A percentile compares a stretch with the other conserved stretches of the same genome.
phyloP scores from a whole-genome alignment of 1,140 invertebrate genomes.

The Tetramorium alpestre region DNA sequence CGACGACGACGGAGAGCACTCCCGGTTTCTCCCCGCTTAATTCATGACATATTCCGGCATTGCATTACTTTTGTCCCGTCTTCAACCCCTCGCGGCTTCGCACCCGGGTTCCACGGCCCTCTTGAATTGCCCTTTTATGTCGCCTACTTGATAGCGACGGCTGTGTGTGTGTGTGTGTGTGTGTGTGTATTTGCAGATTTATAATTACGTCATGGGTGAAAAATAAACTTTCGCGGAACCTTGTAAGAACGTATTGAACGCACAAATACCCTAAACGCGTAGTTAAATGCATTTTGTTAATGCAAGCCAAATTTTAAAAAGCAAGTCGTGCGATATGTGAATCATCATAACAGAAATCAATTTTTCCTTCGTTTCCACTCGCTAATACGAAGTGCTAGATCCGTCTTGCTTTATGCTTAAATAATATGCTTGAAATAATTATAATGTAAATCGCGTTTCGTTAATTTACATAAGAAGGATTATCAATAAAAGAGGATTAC shows the following conservation, averaged over 20 bases:
- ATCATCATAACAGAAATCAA: background rate
- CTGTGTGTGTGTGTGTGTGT: conserved; percentile 14
- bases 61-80: conserved; percentile 77
- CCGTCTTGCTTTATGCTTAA: background rate
- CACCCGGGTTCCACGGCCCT: conserved; percentile 41
- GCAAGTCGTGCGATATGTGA: background rate
- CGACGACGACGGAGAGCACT: conserved; percentile 79
- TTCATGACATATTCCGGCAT: conserved; percentile 85
- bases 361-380: background rate
- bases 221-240: conserved; percentile 5
- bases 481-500: background rate
- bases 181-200: conserved; percentile 44
- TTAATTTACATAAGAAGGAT: background rate
- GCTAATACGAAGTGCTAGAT: background rate
- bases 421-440: background rate
- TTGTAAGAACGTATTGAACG: background rate
- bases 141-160: conserved; percentile 63
- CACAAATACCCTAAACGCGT: too few species aligned
- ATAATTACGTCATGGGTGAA: conserved; percentile 28
- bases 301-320: background rate
- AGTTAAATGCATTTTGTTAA: background rate
- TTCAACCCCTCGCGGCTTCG: conserved; percentile 69
- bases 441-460: background rate
- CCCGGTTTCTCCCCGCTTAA: conserved; percentile 79
- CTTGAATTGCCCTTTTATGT: conserved; percentile 74